These are phyloP conservation scores for Metalampra italica DNA, from an alignment of 2,888 invertebrate genomes.

Conservation along the genomic window DNA sequence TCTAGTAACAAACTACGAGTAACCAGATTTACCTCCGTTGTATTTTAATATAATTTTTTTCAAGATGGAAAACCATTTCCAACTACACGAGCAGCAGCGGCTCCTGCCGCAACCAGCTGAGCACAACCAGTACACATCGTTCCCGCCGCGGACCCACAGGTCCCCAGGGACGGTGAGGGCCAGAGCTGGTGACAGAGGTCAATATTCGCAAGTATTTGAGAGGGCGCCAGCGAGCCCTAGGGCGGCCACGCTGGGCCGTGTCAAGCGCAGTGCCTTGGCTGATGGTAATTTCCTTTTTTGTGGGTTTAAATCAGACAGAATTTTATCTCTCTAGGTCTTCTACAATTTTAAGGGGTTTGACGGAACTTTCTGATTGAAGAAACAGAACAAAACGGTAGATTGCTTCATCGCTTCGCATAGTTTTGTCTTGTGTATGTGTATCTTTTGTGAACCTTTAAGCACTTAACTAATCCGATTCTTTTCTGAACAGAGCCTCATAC, in stretches of 20 bases:
- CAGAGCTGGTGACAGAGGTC: constrained; percentile 66
- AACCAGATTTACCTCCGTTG: too few relatives aligned
- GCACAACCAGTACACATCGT: constrained; percentile 71
- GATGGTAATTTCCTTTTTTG: constrained; percentile 37
- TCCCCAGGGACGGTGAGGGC: constrained; percentile 60
- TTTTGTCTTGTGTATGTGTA: neutral
- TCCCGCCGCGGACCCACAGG: constrained; percentile 53
- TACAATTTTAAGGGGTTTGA: too few relatives aligned
- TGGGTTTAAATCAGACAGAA: neutral
- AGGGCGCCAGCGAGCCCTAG: constrained; percentile 76
- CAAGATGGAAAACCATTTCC: constrained; percentile 69
- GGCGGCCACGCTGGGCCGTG: constrained; percentile 61
- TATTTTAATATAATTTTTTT: too few relatives aligned
- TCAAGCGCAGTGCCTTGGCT: constrained; percentile 58
- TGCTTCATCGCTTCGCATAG: neutral
- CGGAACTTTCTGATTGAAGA: too few relatives aligned
- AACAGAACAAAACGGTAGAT: neutral
- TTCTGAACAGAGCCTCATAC: constrained; percentile 58
- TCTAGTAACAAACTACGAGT: too few relatives aligned
- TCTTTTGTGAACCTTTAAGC: too few relatives aligned
- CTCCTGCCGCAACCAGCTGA: constrained; percentile 63
- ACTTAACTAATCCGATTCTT: neutral
- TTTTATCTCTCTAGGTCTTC: too few relatives aligned
- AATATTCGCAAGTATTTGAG: constrained; percentile 77
- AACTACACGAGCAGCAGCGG: constrained; percentile 71